Percentiles rank a stretch among this genome's conserved stretches.
Evolutionary conservation across 2,113 vertebrate genomes (phyloP).

Genomic region (Fulica atra): DNA sequence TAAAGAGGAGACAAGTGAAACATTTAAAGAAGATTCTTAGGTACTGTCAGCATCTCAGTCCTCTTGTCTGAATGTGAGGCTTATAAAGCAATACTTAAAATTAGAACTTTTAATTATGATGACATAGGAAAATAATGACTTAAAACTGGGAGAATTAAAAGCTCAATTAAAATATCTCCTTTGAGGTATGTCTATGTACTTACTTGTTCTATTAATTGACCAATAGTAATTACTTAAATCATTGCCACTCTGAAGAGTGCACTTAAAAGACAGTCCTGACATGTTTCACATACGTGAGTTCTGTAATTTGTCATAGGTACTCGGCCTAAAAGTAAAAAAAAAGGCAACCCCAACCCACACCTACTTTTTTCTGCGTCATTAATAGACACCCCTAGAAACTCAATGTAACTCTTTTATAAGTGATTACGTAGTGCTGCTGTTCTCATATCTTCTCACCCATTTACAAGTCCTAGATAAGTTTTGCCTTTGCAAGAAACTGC

Average conservation of each 20-base stretch:
- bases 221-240: slow-evolving; percentile 19
- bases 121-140: neutral
- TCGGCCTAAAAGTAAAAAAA: neutral
- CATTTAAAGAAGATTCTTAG: neutral
- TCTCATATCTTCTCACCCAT: neutral
- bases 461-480: neutral
- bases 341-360: too few species aligned
- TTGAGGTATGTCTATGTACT: neutral
- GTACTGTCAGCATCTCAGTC: neutral
- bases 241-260: neutral
- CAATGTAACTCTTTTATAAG: fast-evolving
- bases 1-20: neutral
- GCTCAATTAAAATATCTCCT: neutral
- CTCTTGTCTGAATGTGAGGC: neutral
- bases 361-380: neutral
- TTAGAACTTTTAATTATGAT: neutral
- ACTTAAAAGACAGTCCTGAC: neutral
- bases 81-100: neutral
- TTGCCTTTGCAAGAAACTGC: neutral
- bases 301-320: neutral
- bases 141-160: neutral
- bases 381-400: neutral
- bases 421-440: neutral
- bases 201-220: neutral
- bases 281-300: neutral